Percentiles rank a stretch among this genome's conserved stretches.
phyloP scores from a whole-genome alignment of 2,113 vertebrate species.

The Phylloscopus trochilus region DNA sequence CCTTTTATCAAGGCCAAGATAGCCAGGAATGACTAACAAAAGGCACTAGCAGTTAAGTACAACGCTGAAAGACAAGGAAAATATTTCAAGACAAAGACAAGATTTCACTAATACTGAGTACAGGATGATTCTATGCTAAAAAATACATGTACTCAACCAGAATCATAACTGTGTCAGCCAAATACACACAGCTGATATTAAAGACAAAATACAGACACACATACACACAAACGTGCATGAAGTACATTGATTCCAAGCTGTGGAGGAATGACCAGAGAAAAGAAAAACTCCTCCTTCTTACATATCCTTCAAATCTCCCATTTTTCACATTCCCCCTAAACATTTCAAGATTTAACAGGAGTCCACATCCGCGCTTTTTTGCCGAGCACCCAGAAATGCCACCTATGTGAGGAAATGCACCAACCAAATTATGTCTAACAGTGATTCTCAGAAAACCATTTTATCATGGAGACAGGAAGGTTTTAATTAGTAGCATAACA shows the following conservation, averaged over 20 bases:
- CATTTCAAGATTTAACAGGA: not conserved
- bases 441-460: not conserved
- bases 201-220: not conserved
- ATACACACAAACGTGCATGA: not conserved
- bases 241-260: not conserved
- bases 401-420: accelerated
- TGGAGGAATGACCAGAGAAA: not conserved
- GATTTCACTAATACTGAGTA: not conserved
- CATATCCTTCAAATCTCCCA: not conserved
- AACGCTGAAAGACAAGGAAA: not conserved
- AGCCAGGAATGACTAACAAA: not conserved
- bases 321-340: not conserved
- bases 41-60: not conserved
- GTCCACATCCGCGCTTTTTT: not conserved
- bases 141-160: not conserved
- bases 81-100: not conserved
- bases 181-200: not conserved
- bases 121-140: not conserved
- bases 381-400: not conserved
- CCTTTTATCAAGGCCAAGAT: not conserved
- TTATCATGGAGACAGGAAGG: not conserved
- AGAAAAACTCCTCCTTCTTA: not conserved
- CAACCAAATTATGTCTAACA: not conserved
- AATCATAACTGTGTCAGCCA: not conserved
- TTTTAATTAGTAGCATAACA: not conserved